Base-by-base conservation (phyloP, 2,113 vertebrate genomes). In the Xenopus laevis region DNA sequence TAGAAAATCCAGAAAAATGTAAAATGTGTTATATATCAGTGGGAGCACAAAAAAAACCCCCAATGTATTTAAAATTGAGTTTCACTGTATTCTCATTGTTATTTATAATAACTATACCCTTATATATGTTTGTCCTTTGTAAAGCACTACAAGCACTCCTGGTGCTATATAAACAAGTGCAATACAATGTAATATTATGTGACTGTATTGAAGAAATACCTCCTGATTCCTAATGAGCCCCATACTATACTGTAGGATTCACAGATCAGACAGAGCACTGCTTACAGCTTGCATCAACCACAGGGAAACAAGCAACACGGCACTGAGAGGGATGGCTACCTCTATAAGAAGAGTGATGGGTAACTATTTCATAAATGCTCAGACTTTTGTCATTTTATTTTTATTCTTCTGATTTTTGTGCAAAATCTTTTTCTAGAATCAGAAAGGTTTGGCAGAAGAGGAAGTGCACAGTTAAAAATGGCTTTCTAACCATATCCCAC, bases 241-340 rank as follows among this genome's bases (percentile, higher is more conserved):
- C 33, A 40, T 40, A 40, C 33, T 40, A 6, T 7, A 40, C 6
- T 40, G 6, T 46, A 99, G 97, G 97, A 99, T 78, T 93, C 95
- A 7, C 97, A 98, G 81, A 84, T 95, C 78, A 92, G 97, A 16
- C 97, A 95, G 86, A 96, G 93, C 80, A 90, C 94, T 78, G 91
- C 95, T 33, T 98, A 99, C 79, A 99, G 97, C 84, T 88, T 99
- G 67, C 97, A 99, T 74, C 97, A 99, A 83, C 97, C 97, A 13
- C 97, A 99, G 89, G 97, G 97, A 30, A 99, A 99, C 90, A 99
- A 99, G 79, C 97, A 99, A 1, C 97, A 99, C 0, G 97, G 97
- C 78, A 98, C 96, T 0, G 97, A 99, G 83, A 87, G 96, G 33
- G 94, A 86, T 4, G 97, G 97, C 2, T 96, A 83, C 74, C 92